Evolutionary conservation across 2,113 vertebrate genomes (phyloP), one percentile per base, ranked within the genome.

Genomic region (Microcebus griseorufus): DNA sequence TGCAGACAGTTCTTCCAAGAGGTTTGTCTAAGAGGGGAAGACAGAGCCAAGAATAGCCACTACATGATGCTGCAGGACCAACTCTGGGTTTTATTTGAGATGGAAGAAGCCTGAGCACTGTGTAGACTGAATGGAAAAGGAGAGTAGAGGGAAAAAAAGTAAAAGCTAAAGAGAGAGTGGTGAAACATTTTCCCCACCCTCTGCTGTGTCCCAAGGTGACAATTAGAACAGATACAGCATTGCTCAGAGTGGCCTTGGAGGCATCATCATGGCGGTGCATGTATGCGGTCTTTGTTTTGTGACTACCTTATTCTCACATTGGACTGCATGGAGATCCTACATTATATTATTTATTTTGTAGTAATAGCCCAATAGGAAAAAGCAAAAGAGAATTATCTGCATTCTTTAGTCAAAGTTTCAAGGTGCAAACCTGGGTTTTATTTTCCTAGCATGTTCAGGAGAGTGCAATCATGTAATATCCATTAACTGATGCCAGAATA

Each of bases 321-420:
- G 25, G 4, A 64, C 34, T 23, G n/a, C 29, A 58, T 45, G 90
- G 23, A 27, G 22, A 8, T 81, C 8, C 2, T 42, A 2, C 39
- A 6, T 58, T 67, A 32, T 84, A 29, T 70, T n/a, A 73, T 75
- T 48, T 29, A 45, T 73, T 62, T 90, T 75, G 2, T 37, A 79
- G 10, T 32, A 39, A 64, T 6, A 14, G 29, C 7, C 39, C 60
- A 58, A 92, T 23, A 69, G 51, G 25, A 45, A 64, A 75, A 69
- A 73, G 14, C 27, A 53, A 32, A 39, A 29, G 86, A 51, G 51
- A 13, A 32, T 83, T 65, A 87, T 72, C 9, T 69, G 3, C n/a
- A 22, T 83, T 51, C 83, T 75, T 72, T 34, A 11, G 76, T 93
- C 11, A 84, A 76, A 5, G 11, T 42, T 95, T 75, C 48, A 95